Base-by-base conservation (phyloP, 2,113 vertebrate species). In the Myotis yumanensis region DNA sequence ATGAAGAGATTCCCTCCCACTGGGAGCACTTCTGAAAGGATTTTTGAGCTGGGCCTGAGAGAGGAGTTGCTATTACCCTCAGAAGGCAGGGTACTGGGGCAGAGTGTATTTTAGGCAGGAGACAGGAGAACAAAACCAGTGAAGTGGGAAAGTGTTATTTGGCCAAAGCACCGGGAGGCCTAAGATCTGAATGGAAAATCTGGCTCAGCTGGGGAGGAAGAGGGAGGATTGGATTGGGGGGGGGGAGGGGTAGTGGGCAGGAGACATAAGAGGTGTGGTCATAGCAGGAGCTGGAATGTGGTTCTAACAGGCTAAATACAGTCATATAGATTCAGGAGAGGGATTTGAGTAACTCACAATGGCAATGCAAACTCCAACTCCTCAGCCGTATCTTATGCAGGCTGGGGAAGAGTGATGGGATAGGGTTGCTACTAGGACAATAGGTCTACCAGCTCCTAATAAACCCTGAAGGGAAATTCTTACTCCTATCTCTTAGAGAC, bases 221-320 rank as follows among this genome's bases (percentile, higher is more conserved):
- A 14, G 15, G 0, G 0, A 2, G 22, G 10, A 35, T 2, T 6
- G 1, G 10, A 16, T 22, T 5, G 15, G 0, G 0, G 1, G 18
- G 8, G 25, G 5, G 16, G 9, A 30, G 54, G 5, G 4, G 12
- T 5, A 16, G 1, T 4, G 6, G 14, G 10, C 17, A 48, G 54
- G 37, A 73, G 15, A 32, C 3, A 59, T 2, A 7, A 17, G 57
- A 37, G 23, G 9, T 57, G 2, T 57, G 59, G 35, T 40, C 25
- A 7, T 3, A 51, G 37, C 17, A 83, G 91, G 32, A 72, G 14
- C 52, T 59, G 20, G 79, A 23, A 37, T 12, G 20, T 8, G 2
- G 10, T 30, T 54, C 84, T 51, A 37, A 82, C 17, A 84, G 37
- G 86, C 30, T 43, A 14, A 30, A 30, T 3, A 3, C 17, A 20